Evolutionary conservation across 2,888 invertebrate species (phyloP).

Genomic region (Leptura quadrifasciata): DNA sequence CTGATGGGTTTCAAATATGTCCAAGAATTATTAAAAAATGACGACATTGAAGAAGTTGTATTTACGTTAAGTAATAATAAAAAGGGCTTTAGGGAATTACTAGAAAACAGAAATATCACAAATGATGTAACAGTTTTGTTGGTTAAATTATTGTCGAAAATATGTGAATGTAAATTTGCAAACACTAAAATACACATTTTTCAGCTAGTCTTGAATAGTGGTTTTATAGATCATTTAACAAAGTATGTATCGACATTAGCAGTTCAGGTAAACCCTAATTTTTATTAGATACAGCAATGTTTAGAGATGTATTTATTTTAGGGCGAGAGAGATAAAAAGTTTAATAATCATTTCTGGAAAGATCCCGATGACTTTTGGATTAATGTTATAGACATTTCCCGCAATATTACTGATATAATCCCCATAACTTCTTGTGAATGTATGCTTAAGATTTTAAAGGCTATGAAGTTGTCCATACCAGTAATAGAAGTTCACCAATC

Average conservation of each 20-base stretch:
- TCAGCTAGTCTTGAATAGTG: constrained; percentile 33
- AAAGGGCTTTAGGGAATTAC: constrained; percentile 46
- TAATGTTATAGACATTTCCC: constrained; percentile 42
- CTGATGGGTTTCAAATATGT: constrained; percentile 45
- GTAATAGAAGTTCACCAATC: constrained; percentile 45
- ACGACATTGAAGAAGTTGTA: constrained; percentile 43
- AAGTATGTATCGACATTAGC: constrained; percentile 38
- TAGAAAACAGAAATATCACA: constrained; percentile 27
- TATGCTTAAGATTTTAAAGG: constrained; percentile 43
- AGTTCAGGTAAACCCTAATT: constrained; percentile 41
- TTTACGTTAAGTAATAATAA: constrained; percentile 40
- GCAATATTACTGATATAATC: constrained; percentile 37
- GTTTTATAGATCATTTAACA: constrained; percentile 43
- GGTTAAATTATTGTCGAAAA: constrained; percentile 40
- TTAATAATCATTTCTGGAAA: constrained; percentile 52
- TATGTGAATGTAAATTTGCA: constrained; percentile 47
- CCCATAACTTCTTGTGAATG: constrained; percentile 43
- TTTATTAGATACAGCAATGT: not conserved
- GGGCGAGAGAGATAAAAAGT: constrained; percentile 42
- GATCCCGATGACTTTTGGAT: constrained; percentile 53
- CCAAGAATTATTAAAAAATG: constrained; percentile 39
- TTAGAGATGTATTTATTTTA: constrained; percentile 23
- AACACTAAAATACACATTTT: constrained; percentile 41
- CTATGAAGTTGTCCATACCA: constrained; percentile 44
- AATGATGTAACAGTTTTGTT: constrained; percentile 45